A percentile compares a stretch with the other conserved stretches of the same genome.
phyloP scores from a whole-genome alignment of 2,888 invertebrate genomes.

The Sphinx pinastri region DNA sequence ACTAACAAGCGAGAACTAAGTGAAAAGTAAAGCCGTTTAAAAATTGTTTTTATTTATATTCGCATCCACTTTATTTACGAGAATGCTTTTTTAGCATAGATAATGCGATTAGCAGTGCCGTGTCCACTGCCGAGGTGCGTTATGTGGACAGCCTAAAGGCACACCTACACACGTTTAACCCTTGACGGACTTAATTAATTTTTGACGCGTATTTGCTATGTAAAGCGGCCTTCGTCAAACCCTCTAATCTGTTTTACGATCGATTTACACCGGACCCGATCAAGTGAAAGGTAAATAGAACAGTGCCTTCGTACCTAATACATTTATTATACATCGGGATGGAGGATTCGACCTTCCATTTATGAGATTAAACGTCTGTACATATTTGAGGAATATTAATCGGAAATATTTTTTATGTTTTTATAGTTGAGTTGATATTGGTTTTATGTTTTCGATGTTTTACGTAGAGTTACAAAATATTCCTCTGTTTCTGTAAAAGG shows the following conservation, averaged over 20 bases:
- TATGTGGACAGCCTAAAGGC: conserved; percentile 13
- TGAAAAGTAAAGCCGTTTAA: background rate
- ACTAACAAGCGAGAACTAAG: background rate
- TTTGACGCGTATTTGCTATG: conserved; percentile 61
- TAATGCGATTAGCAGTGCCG: background rate
- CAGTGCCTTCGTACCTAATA: conserved; percentile 19
- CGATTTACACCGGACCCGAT: conserved; percentile 50
- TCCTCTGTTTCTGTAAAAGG: too few species aligned
- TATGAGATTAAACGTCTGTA: conserved; percentile 8
- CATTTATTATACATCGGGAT: conserved; percentile 16
- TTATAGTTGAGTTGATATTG: background rate
- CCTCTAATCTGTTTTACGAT: conserved; percentile 54
- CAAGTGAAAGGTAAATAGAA: conserved; percentile 35
- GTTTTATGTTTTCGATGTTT: background rate
- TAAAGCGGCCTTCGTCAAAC: conserved; percentile 46
- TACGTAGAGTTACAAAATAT: background rate
- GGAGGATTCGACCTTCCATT: conserved; percentile 16
- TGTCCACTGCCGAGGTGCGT: background rate
- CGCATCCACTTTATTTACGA: background rate
- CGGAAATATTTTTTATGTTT: background rate
- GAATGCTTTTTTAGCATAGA: background rate
- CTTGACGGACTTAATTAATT: conserved; percentile 61
- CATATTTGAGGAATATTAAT: conserved; percentile 10
- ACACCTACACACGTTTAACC: conserved; percentile 34
- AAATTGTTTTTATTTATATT: background rate